Percentiles rank a stretch among this genome's conserved stretches.
phyloP scores from a whole-genome alignment of 53 echinoderm and acorn worm species.

The Apostichopus leukothele region DNA sequence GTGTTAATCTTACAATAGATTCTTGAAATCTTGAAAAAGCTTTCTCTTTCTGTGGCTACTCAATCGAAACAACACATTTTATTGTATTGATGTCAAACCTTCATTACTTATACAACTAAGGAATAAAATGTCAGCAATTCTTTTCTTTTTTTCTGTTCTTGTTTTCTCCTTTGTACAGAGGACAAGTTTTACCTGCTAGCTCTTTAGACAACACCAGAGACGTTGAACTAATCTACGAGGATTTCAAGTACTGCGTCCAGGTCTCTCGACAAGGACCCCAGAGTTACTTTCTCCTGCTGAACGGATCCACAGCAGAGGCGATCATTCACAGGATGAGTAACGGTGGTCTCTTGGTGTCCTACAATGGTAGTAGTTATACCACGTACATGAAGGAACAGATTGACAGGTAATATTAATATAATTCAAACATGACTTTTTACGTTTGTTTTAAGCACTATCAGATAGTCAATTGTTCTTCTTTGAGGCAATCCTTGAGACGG shows the following conservation, averaged over 20 bases:
- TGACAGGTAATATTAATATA: slow-evolving; percentile 67
- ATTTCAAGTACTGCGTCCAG: slow-evolving; percentile 77
- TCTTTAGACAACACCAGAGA: slow-evolving; percentile 78
- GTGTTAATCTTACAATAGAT: too few species aligned
- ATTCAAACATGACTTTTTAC: too few species aligned
- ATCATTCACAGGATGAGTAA: slow-evolving; percentile 87
- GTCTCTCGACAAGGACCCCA: slow-evolving; percentile 84
- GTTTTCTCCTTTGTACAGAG: slow-evolving; percentile 59
- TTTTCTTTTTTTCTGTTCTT: not conserved
- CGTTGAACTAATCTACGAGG: slow-evolving; percentile 93
- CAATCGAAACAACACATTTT: too few species aligned
- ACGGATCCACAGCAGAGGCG: slow-evolving; percentile 72
- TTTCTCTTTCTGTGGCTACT: too few species aligned
- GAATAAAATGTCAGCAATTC: too few species aligned
- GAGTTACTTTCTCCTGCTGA: slow-evolving; percentile 81
- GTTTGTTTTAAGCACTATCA: too few species aligned
- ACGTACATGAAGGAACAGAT: slow-evolving; percentile 95
- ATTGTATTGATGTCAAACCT: too few species aligned
- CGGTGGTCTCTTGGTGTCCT: slow-evolving; percentile 85
- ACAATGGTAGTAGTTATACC: slow-evolving; percentile 90
- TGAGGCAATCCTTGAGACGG: too few species aligned
- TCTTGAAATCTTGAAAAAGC: too few species aligned
- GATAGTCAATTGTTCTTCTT: too few species aligned
- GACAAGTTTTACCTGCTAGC: slow-evolving; percentile 78
- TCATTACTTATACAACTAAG: too few species aligned